Conservation (phyloP, 2,888 invertebrate species). For the Theodoxus fluviatilis region DNA sequence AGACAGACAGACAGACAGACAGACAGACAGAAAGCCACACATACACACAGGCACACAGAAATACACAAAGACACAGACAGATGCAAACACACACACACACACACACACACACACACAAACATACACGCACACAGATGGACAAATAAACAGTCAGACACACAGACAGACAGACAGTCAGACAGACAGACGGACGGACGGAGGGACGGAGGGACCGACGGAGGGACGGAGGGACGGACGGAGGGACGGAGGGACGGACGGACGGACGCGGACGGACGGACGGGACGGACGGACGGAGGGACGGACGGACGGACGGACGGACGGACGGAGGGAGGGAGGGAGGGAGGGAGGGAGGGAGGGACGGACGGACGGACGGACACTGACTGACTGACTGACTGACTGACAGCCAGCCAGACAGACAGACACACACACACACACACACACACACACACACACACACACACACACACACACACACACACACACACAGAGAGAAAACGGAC, state of each 20-base stretch:
- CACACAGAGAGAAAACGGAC: background rate
- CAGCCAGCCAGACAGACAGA: no score
- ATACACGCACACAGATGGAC: background rate
- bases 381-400: no score
- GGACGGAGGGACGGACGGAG: no score
- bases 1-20: background rate
- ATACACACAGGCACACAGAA: background rate
- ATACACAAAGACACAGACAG: background rate
- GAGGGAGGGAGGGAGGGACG: conserved; percentile 9
- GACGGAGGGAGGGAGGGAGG: background rate
- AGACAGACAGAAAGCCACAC: background rate
- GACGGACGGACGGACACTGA: no score
- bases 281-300: background rate
- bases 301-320: background rate
- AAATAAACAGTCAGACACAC: background rate
- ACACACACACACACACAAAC: conserved; percentile 17
- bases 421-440: no score
- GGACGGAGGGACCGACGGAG: no score
- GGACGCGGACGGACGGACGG: no score
- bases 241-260: background rate
- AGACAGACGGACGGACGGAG: background rate
- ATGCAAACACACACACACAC: background rate
- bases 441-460: no score
- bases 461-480: no score
- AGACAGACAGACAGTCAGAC: background rate